Conservation (phyloP, 2,888 invertebrate species). For the Mylabris sibirica region DNA sequence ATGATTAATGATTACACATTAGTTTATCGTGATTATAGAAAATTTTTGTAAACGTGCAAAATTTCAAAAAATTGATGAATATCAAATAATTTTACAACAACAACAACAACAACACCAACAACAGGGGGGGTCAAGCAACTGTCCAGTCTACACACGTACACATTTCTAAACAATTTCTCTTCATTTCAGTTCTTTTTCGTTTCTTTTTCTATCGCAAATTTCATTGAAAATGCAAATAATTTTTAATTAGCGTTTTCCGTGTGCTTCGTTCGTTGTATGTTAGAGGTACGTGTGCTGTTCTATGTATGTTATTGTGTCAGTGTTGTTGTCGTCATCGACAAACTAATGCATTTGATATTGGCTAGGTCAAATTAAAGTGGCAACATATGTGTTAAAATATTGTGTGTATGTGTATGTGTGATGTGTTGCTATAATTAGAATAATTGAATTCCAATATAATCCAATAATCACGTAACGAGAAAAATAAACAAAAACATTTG, state of each 20-base stretch:
- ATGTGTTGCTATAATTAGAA: constrained; percentile 13
- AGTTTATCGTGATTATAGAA: background rate
- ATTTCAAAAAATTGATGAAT: constrained; percentile 2
- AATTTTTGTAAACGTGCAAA: background rate
- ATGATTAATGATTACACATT: background rate
- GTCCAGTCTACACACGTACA: background rate
- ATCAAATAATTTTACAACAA: background rate
- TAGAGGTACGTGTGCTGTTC: background rate
- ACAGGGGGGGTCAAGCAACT: background rate
- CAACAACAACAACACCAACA: no score
- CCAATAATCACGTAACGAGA: constrained; percentile 11
- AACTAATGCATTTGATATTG: constrained; percentile 18
- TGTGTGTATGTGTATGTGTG: background rate
- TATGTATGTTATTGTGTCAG: no score
- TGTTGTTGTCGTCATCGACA: background rate
- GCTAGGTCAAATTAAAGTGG: constrained; percentile 11
- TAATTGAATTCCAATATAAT: constrained; percentile 17
- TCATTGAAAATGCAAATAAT: background rate
- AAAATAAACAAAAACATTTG: background rate
- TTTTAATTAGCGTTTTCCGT: background rate
- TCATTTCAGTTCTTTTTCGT: background rate
- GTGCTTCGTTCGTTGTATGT: background rate
- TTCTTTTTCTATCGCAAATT: background rate
- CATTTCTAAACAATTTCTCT: background rate
- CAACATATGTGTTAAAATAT: background rate